Evolutionary conservation across 2,888 invertebrate species (phyloP).

Genomic region (Gibbula magus): DNA sequence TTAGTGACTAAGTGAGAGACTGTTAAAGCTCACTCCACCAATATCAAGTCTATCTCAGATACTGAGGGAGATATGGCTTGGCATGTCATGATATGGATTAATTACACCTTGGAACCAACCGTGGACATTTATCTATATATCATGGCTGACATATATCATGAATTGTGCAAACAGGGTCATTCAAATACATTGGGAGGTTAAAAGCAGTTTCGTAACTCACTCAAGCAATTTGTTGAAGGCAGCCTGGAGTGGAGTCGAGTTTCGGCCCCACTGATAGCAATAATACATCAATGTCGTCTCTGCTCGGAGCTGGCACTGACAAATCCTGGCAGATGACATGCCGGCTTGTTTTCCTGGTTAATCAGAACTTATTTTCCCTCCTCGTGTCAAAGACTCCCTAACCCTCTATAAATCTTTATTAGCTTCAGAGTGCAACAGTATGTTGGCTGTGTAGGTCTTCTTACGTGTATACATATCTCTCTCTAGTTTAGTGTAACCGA

Average conservation of each 20-base stretch:
- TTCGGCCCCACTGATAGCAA: not conserved
- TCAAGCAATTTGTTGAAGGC: not conserved
- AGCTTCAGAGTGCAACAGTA: too few species aligned
- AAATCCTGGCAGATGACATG: not conserved
- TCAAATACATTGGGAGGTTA: not conserved
- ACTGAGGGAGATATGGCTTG: too few species aligned
- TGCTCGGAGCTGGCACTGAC: not conserved
- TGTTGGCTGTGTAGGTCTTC: too few species aligned
- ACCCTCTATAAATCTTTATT: too few species aligned
- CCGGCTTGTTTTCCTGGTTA: not conserved
- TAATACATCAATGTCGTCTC: not conserved
- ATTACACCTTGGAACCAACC: not conserved
- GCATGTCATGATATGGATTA: not conserved
- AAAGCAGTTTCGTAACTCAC: slow-evolving; percentile 11
- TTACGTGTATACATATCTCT: too few species aligned
- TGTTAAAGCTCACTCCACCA: too few species aligned
- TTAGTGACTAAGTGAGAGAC: too few species aligned
- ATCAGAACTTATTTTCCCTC: not conserved
- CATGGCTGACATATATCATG: not conserved
- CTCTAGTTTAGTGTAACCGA: too few species aligned
- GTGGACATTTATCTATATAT: not conserved
- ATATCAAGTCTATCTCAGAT: too few species aligned
- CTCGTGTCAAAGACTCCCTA: too few species aligned
- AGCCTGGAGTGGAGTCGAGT: not conserved
- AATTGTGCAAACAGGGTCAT: not conserved